Evolutionary conservation across 1,140 invertebrate species (phyloP).

Genomic region (Drosophila bocqueti): DNA sequence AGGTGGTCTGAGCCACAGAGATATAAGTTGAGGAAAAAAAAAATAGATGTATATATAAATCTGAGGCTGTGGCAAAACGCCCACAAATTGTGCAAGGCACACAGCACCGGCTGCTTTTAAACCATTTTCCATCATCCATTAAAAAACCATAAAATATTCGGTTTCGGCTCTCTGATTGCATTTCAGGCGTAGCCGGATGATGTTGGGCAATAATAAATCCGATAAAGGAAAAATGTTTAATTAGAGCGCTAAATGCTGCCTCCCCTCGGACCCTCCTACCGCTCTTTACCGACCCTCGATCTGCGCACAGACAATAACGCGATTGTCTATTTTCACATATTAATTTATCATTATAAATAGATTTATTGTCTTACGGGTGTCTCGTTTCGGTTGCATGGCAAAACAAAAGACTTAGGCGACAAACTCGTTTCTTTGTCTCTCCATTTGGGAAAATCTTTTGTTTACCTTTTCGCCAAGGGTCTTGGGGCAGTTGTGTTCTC

Average conservation of each 20-base stretch:
- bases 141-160: slow-evolving; percentile 64
- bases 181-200: slow-evolving; percentile 46
- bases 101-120: slow-evolving; percentile 18
- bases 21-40: slow-evolving; percentile 13
- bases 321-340: slow-evolving; percentile 66
- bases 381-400: slow-evolving; percentile 47
- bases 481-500: slow-evolving; percentile 8
- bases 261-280: background rate
- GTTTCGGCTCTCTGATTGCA: slow-evolving; percentile 27
- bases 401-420: slow-evolving; percentile 79
- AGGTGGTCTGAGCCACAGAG: slow-evolving; percentile 56
- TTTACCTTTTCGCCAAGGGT: slow-evolving; percentile 18
- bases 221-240: slow-evolving; percentile 75
- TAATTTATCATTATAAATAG: slow-evolving; percentile 70
- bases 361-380: slow-evolving; percentile 58
- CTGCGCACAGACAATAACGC: slow-evolving; percentile 22
- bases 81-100: slow-evolving; percentile 70
- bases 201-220: slow-evolving; percentile 65
- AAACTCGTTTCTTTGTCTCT: slow-evolving; percentile 67
- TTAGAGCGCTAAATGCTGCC: slow-evolving; percentile 68
- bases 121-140: slow-evolving; percentile 47
- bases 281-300: background rate
- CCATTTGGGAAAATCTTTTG: slow-evolving; percentile 62
- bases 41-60: background rate
- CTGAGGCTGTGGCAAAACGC: slow-evolving; percentile 46